Evolutionary conservation across 1,140 invertebrate genomes (phyloP), one percentile per base, ranked within the genome.

Genomic region (Chionoecetes opilio): DNA sequence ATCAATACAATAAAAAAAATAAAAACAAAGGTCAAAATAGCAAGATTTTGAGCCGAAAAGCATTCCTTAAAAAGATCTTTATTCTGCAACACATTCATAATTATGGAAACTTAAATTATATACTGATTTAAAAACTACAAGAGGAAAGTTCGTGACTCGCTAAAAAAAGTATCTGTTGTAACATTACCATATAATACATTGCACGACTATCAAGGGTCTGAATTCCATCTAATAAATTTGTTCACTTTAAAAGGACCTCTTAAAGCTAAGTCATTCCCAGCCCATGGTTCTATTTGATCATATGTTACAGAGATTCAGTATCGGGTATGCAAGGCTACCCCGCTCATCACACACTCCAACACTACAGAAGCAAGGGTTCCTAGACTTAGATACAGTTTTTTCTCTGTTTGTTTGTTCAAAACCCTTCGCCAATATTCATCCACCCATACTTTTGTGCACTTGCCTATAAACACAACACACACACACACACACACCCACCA

Each of bases 391-490:
- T 75, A 17, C 8, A 75, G 21, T n/a, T n/a, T 21, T 75, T 21
- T 75, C 26, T n/a, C 26, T 26, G n/a, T n/a, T 26, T 87, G 17
- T 29, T 2, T 31, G 17, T 87, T 6, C 31, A 26, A 35, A 21
- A 21, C 85, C 85, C 85, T 38, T 38, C 29, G 8, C 37, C 85
- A 8, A 31, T 9, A 87, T 32, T 2, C 85, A 87, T 29, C 14
- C 84, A 86, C 29, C 2, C 84, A 86, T n/a, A 86, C 8, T 31
- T 29, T 2, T n/a, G 26, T n/a, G 26, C 84, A 86, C 84, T 31
- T 29, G 32, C 85, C 32, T 32, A 87, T 32, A 87, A 29, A 87
- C 85, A 87, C 85, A 75, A n/a, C 63, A 75, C 63, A 75, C n/a
- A 75, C 63, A 75, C 82, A 85, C 82, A 87, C 85, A 75, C 63